Percentiles rank a stretch among this genome's conserved stretches.
Conservation (phyloP, 2,888 invertebrate genomes). For the Nomada flava region DNA sequence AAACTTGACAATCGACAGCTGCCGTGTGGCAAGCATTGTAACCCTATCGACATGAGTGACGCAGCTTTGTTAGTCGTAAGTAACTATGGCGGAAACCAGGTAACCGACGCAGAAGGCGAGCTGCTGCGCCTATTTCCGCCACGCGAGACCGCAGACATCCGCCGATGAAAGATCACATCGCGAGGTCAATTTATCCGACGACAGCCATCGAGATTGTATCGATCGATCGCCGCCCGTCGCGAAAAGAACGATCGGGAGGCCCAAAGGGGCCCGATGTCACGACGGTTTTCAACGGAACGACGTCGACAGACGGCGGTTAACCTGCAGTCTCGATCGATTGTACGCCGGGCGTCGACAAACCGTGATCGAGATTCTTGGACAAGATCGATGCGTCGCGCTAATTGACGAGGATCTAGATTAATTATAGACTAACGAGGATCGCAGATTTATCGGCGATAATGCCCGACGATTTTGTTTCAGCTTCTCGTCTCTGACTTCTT, state of each 20-base stretch:
- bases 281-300: conserved; percentile 18
- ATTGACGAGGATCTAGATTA: conserved; percentile 57
- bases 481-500: no score
- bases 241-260: conserved; percentile 1
- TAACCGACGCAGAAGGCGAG: not conserved
- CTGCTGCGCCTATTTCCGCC: conserved; percentile 34
- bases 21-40: conserved; percentile 44
- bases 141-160: conserved; percentile 11
- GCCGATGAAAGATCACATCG: conserved; percentile 28
- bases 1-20: conserved; percentile 40
- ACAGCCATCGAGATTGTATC: conserved; percentile 36
- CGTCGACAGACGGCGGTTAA: conserved; percentile 24
- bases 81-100: conserved; percentile 21
- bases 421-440: conserved; percentile 33
- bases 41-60: conserved; percentile 53
- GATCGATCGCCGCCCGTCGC: not conserved
- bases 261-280: conserved; percentile 33
- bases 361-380: conserved; percentile 33
- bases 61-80: conserved; percentile 24
- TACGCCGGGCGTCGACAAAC: conserved; percentile 34
- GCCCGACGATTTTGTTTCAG: not conserved
- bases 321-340: conserved; percentile 36
- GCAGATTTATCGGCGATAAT: conserved; percentile 30
- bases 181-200: conserved; percentile 35
- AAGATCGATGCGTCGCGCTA: conserved; percentile 39